Evolutionary conservation across 2,888 invertebrate genomes (phyloP).

Genomic region (Cheilosia variabilis): DNA sequence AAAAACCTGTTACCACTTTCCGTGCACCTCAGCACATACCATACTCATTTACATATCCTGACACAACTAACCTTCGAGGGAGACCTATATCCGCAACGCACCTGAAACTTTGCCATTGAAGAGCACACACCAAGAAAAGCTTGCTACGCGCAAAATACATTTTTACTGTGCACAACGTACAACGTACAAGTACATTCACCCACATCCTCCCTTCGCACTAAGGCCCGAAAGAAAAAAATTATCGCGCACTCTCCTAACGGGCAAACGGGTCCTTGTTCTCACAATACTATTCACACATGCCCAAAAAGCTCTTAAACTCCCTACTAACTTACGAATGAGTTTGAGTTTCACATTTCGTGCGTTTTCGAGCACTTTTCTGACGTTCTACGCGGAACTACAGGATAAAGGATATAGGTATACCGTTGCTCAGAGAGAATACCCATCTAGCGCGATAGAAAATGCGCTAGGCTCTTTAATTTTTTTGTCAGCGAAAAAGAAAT

Average conservation of each 20-base stretch:
- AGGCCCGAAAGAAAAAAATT: slow-evolving; percentile 16
- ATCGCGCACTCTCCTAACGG: slow-evolving; percentile 65
- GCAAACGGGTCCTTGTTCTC: slow-evolving; percentile 57
- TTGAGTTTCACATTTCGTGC: slow-evolving; percentile 62
- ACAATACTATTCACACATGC: slow-evolving; percentile 43
- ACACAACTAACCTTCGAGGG: slow-evolving; percentile 59
- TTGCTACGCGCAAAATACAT: slow-evolving; percentile 38
- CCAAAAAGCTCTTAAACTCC: slow-evolving; percentile 58
- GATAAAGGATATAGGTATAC: not conserved
- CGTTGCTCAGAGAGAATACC: slow-evolving; percentile 31
- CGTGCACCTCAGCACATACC: slow-evolving; percentile 13
- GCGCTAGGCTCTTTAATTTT: slow-evolving; percentile 31
- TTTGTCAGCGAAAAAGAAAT: slow-evolving; percentile 3
- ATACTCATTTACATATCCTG: slow-evolving; percentile 44
- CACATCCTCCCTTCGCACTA: not conserved
- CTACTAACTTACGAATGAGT: slow-evolving; percentile 52
- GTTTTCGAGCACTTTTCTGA: slow-evolving; percentile 64
- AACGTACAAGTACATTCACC: not conserved
- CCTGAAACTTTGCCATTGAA: slow-evolving; percentile 45
- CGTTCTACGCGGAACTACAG: not conserved
- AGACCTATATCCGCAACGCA: slow-evolving; percentile 64
- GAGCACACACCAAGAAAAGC: slow-evolving; percentile 42
- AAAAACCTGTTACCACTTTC: not conserved
- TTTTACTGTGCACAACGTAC: slow-evolving; percentile 1
- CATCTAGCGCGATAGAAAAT: slow-evolving; percentile 25